Evolutionary conservation across 2,797 vertebrate species (phyloP), one percentile per base, ranked within the genome.

Genomic region (Hippocampus kuda): DNA sequence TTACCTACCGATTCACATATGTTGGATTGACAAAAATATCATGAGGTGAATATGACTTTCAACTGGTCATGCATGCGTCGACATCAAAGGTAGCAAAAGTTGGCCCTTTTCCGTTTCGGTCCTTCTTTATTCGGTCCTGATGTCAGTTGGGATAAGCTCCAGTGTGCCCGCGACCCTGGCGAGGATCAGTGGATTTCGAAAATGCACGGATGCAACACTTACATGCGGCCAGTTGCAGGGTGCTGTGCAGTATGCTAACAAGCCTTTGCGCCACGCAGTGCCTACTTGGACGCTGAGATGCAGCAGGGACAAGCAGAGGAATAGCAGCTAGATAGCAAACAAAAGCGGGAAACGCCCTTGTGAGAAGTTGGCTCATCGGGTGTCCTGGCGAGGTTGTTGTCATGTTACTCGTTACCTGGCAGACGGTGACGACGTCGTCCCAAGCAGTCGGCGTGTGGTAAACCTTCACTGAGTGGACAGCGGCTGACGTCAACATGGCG

Each of bases 191-290:
- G 34, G 34, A 38, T 54, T 20, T 3, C 11, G 16, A 18, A 38
- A 20, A 61, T 51, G 18, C 20, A 5, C 34, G 34, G 16, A 68
- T 56, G 51, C 34, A 22, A 41, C 30, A 76, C 80, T 87, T 72
- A 94, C 93, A 85, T 94, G 89, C 56, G 92, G 73, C 90, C 91
- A 93, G 73, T 66, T 91, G 66, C 77, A 74, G 1, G 86, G 79
- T 65, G 72, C 85, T 60, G 59, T 82, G 83, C 85, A 90, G 78
- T 90, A 89, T 77, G 66, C 68, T 68, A 72, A 69, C 69, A 90
- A 8, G 5, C 91, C 91, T 74, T 79, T 83, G 72, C 89, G 87
- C n/a, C 70, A 67, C 61, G 88, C 59, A 30, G 16, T 1, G 66
- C 63, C 80, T 44, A 89, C 67, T 66, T 92, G 90, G 66, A 83